Evolutionary conservation across 2,797 vertebrate genomes (phyloP).

Genomic region (Sebastes cheni): DNA sequence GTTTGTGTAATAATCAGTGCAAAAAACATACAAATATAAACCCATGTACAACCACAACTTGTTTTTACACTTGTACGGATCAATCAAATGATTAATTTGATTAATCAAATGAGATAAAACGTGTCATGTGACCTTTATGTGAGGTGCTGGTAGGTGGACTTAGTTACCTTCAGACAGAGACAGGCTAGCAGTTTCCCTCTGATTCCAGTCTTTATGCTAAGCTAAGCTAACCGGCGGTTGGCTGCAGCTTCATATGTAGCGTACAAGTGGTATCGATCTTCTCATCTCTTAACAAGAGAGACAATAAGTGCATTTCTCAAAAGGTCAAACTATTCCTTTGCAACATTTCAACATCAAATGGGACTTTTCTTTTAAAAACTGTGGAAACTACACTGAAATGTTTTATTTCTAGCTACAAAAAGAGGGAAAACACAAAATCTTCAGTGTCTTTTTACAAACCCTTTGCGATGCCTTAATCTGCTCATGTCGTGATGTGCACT

Average conservation of each 20-base stretch:
- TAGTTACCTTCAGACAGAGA: background rate
- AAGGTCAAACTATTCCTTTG: background rate
- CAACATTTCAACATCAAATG: background rate
- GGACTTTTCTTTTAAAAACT: background rate
- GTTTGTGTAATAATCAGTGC: background rate
- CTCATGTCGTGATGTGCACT: background rate
- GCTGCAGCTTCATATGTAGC: background rate
- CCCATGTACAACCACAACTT: background rate
- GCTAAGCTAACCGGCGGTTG: background rate
- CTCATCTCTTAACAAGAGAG: background rate
- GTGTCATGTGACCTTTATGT: background rate
- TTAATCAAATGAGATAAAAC: background rate
- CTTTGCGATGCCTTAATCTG: background rate
- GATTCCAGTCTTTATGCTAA: background rate
- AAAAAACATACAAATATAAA: background rate
- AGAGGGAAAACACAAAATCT: background rate
- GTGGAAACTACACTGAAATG: background rate
- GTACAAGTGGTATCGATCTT: background rate
- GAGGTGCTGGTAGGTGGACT: background rate
- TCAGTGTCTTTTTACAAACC: background rate
- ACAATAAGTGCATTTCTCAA: background rate
- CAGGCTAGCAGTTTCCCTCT: background rate
- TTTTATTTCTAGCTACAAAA: background rate
- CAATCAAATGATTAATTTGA: background rate
- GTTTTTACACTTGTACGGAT: no score